Evolutionary conservation across 2,113 vertebrate genomes (phyloP).

Genomic region (Eonycteris spelaea): DNA sequence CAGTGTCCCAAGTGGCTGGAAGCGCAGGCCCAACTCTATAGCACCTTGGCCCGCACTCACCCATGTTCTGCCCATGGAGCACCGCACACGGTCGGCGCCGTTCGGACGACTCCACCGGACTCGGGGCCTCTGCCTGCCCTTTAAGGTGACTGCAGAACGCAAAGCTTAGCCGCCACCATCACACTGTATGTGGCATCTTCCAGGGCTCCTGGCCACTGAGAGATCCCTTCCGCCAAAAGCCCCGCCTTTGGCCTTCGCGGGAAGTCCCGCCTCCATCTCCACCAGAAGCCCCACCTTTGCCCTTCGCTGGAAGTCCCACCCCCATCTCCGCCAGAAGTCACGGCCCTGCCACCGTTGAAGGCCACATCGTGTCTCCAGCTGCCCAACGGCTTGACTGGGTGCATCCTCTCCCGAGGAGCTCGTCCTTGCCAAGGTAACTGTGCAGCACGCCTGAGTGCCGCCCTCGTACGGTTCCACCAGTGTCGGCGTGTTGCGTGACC

Average conservation of each 20-base stretch:
- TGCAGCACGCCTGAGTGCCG: rapidly evolving
- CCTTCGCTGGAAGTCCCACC: too few relatives aligned
- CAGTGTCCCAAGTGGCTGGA: background rate
- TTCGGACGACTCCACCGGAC: background rate
- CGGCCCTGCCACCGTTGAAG: too few relatives aligned
- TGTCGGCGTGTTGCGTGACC: rapidly evolving
- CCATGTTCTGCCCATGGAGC: conserved; percentile 88
- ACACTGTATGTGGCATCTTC: background rate
- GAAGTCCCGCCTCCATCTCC: background rate
- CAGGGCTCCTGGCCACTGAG: rapidly evolving
- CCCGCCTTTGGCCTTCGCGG: background rate
- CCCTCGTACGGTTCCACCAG: rapidly evolving
- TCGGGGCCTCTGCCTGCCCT: conserved; percentile 15
- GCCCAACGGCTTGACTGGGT: too few relatives aligned
- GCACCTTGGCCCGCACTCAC: conserved; percentile 77
- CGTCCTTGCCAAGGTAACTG: background rate
- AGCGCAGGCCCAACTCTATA: background rate
- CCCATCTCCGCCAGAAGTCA: too few relatives aligned
- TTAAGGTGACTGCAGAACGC: conserved; percentile 20
- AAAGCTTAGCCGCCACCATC: background rate
- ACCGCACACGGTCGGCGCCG: conserved; percentile 85
- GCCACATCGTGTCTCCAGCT: rapidly evolving
- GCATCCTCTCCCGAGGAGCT: rapidly evolving
- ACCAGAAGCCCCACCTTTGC: too few relatives aligned
- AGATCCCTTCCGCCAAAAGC: background rate